phyloP scores from a whole-genome alignment of 2,113 vertebrate species.

The Aleadryas rufinucha region DNA sequence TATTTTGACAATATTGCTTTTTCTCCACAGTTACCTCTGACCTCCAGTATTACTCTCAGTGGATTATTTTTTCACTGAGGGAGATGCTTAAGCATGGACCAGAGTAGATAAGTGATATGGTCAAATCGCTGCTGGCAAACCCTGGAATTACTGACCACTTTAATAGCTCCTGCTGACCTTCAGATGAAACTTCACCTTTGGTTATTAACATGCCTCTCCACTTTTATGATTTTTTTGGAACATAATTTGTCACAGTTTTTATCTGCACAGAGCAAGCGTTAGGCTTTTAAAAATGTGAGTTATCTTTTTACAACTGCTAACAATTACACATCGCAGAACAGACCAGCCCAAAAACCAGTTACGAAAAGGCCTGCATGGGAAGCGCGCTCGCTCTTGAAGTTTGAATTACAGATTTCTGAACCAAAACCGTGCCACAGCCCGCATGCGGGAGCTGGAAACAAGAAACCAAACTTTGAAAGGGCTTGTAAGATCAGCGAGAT shows the following conservation, averaged over 20 bases:
- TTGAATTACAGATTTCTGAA: constrained; percentile 51
- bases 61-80: constrained; percentile 73
- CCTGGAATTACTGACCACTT: constrained; percentile 77
- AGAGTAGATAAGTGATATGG: constrained; percentile 79
- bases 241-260: constrained; percentile 85
- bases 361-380: constrained; percentile 60
- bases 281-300: constrained; percentile 76
- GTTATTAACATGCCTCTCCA: constrained; percentile 83
- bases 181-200: constrained; percentile 79
- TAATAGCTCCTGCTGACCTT: constrained; percentile 82
- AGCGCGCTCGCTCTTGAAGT: not conserved
- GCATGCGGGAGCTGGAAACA: not conserved
- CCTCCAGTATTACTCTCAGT: constrained; percentile 65
- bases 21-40: constrained; percentile 65
- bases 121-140: constrained; percentile 76
- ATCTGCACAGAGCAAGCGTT: constrained; percentile 80
- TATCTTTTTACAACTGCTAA: constrained; percentile 82
- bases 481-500: constrained; percentile 35
- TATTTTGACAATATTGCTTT: constrained; percentile 70
- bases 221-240: constrained; percentile 81
- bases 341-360: constrained; percentile 70
- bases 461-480: constrained; percentile 17
- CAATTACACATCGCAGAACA: constrained; percentile 75
- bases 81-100: constrained; percentile 77
- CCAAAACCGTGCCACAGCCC: not conserved